Percentiles rank a stretch among this genome's conserved stretches.
These are phyloP conservation scores for Amblyteles armatorius DNA, from an alignment of 2,888 invertebrate genomes.

Conservation along the genomic window DNA sequence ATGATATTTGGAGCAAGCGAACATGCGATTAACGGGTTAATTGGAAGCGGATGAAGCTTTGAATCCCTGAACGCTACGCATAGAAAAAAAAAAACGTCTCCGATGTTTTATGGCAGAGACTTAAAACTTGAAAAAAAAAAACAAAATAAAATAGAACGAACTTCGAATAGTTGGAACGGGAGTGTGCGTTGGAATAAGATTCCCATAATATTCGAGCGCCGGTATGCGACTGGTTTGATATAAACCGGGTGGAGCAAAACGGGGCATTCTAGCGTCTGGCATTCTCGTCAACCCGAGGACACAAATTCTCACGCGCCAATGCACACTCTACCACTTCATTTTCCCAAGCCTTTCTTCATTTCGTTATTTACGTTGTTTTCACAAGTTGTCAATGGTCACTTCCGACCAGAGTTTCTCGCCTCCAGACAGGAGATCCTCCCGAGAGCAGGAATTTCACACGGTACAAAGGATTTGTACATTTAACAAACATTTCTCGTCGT, in stretches of 20 bases:
- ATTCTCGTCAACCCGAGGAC: slow-evolving; percentile 52
- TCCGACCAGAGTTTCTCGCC: not conserved
- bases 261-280: slow-evolving; percentile 39
- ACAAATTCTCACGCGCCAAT: slow-evolving; percentile 41
- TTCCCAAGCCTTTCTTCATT: slow-evolving; percentile 25
- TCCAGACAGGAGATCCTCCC: no score
- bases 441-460: not conserved
- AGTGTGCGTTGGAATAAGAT: not conserved
- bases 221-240: slow-evolving; percentile 36
- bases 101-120: not conserved
- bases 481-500: no score
- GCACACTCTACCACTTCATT: not conserved
- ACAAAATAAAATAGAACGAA: not conserved
- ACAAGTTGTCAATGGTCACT: not conserved
- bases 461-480: not conserved
- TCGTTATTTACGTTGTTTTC: not conserved
- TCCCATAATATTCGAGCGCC: slow-evolving; percentile 36
- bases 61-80: not conserved
- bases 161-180: slow-evolving; percentile 1
- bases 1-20: not conserved
- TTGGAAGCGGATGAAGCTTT: not conserved
- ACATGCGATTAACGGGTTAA: not conserved
- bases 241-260: slow-evolving; percentile 52
- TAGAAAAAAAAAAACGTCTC: not conserved
- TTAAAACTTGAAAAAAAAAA: not conserved